Evolutionary conservation across 2,797 vertebrate species (phyloP).

Genomic region (Anguilla pacifica): DNA sequence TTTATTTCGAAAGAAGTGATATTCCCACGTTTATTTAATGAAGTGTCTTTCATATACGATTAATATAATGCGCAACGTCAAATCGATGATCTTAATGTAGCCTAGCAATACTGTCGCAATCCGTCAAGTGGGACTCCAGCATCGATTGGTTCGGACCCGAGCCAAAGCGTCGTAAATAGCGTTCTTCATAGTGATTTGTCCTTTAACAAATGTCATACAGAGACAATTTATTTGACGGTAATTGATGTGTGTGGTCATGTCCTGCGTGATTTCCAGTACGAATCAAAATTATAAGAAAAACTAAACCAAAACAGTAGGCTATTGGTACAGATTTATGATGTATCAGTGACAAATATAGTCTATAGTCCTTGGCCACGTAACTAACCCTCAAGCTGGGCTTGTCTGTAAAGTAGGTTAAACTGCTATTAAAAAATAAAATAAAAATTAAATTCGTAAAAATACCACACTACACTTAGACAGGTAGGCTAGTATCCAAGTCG

Average conservation of each 20-base stretch:
- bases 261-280: neutral
- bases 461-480: neutral
- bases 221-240: conserved; percentile 18
- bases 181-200: conserved; percentile 27
- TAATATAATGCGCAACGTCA: conserved; percentile 40
- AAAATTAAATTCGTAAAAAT: neutral
- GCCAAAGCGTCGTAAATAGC: conserved; percentile 31
- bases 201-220: conserved; percentile 33
- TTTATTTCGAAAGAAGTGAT: conserved; percentile 34
- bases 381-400: neutral
- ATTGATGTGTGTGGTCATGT: conserved; percentile 13
- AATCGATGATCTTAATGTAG: conserved; percentile 43
- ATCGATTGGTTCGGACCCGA: conserved; percentile 34
- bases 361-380: neutral
- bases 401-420: neutral
- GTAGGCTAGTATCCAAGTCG: neutral
- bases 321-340: neutral
- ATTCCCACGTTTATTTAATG: conserved; percentile 33
- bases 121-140: conserved; percentile 25
- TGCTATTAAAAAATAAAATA: neutral
- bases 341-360: neutral
- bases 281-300: conserved; percentile 6
- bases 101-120: conserved; percentile 33
- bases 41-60: conserved; percentile 35
- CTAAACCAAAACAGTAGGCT: neutral